phyloP scores from a whole-genome alignment of 1,140 invertebrate species.

The Cotesia vestalis region DNA sequence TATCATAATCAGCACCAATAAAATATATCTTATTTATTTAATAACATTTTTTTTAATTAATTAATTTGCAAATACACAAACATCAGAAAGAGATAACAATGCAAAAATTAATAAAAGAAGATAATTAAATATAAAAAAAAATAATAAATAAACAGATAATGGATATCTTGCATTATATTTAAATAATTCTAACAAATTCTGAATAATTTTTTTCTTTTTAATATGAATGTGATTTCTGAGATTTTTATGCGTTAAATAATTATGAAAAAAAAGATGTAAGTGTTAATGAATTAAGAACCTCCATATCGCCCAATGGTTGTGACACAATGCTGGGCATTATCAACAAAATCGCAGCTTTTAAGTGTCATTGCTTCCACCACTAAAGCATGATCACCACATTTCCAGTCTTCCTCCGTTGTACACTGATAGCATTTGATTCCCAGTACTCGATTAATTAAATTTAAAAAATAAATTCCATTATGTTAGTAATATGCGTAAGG shows the following conservation, averaged over 20 bases:
- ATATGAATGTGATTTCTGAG: background rate
- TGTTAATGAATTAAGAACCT: conserved; percentile 55
- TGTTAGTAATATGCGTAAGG: conserved; percentile 3
- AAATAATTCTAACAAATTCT: too few relatives aligned
- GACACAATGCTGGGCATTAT: conserved; percentile 84
- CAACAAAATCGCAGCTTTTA: conserved; percentile 77
- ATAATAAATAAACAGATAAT: too few relatives aligned
- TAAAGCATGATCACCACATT: conserved; percentile 80
- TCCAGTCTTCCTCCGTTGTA: conserved; percentile 74
- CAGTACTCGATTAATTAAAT: conserved; percentile 58
- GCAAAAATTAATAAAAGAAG: too few relatives aligned
- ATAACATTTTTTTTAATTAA: too few relatives aligned
- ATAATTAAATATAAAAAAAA: too few relatives aligned
- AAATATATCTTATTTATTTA: too few relatives aligned
- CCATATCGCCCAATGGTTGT: conserved; percentile 76
- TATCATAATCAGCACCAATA: too few relatives aligned
- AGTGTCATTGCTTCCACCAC: conserved; percentile 70
- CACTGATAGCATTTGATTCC: conserved; percentile 85
- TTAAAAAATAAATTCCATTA: conserved; percentile 7
- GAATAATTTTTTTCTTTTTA: conserved; percentile 3
- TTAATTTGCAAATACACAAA: too few relatives aligned
- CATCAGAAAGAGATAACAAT: too few relatives aligned
- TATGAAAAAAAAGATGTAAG: background rate
- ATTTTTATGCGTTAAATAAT: conserved; percentile 49
- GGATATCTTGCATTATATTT: too few relatives aligned